Evolutionary conservation across 2,888 invertebrate species (phyloP).

Genomic region (Cynaeus angustus): DNA sequence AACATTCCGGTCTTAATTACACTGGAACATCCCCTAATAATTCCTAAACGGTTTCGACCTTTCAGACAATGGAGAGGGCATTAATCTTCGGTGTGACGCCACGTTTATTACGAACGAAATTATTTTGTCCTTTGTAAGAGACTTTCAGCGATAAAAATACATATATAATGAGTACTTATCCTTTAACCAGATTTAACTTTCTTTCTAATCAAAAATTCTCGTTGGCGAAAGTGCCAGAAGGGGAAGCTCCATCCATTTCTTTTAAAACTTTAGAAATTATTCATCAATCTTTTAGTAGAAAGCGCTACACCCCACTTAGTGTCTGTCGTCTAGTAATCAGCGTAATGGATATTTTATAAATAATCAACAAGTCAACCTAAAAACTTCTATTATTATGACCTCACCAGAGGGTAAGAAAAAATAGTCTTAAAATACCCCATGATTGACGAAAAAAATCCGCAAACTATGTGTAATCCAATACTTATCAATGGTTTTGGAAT

Average conservation of each 20-base stretch:
- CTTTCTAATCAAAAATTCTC: constrained; percentile 54
- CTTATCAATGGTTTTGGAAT: constrained; percentile 54
- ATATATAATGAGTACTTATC: constrained; percentile 48
- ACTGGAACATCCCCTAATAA: constrained; percentile 28
- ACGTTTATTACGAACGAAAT: constrained; percentile 58
- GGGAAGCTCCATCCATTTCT: constrained; percentile 58
- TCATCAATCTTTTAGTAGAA: constrained; percentile 63
- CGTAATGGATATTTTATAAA: constrained; percentile 52
- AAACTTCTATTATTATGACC: constrained; percentile 16
- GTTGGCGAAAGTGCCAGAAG: constrained; percentile 50
- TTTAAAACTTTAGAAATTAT: constrained; percentile 65
- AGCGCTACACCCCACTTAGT: constrained; percentile 46
- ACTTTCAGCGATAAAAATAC: constrained; percentile 38
- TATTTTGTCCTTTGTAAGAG: constrained; percentile 49
- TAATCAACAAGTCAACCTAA: constrained; percentile 46
- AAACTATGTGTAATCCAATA: constrained; percentile 57
- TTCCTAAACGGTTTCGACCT: constrained; percentile 50
- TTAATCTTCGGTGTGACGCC: constrained; percentile 59
- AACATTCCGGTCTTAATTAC: constrained; percentile 39
- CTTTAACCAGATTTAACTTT: constrained; percentile 47
- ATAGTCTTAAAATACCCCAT: too few relatives aligned
- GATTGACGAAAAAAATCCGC: constrained; percentile 35
- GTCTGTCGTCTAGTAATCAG: constrained; percentile 50
- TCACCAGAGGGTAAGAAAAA: background rate
- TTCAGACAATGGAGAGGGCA: constrained; percentile 55